Evolutionary conservation across 1,140 invertebrate species (phyloP), one percentile per base, ranked within the genome.

Genomic region (Lucilia cuprina): DNA sequence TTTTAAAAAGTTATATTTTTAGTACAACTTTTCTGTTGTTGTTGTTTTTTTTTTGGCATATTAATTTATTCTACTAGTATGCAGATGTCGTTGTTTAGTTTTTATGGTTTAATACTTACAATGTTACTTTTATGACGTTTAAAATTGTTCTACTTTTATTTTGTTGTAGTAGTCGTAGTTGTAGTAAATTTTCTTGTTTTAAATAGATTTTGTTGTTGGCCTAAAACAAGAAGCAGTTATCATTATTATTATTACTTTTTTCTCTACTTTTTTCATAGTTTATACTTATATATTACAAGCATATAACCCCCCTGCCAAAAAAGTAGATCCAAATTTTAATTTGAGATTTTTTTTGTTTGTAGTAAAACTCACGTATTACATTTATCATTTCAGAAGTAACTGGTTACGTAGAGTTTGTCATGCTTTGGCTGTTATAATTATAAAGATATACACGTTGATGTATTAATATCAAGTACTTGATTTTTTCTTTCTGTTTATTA

Each of bases 401-500:
- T 41, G 50, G 12, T 70, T 30, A 30, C 25, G 25, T 30, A 30
- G 25, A 70, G 19, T 21, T 70, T 70, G 65, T 70, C 65, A 70
- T 70, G 65, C 65, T 70, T 70, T 70, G 25, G 65, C 19, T 70
- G 65, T 70, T 70, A 21, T 70, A 70, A 70, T 70, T 70, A 70
- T 25, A 70, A 5, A 21, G n/a, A 60, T 17, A n/a, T n/a, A n/a
- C 14, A 60, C 50, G 50, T 70, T 55, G 4, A 55, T 17, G 50
- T n/a, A 21, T 70, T 70, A 70, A 70, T 70, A 21, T 70, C 65
- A 70, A 70, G 65, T 70, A 70, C 65, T 70, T 70, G 65, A 70
- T 21, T 2, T 70, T 70, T 70, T 70, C n/a, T n/a, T 30, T 3
- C 3, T 30, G 14, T 60, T 60, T 21, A 70, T 70, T 70, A 70